phyloP scores from a whole-genome alignment of 2,797 vertebrate species.

The Periophthalmus magnuspinnatus region DNA sequence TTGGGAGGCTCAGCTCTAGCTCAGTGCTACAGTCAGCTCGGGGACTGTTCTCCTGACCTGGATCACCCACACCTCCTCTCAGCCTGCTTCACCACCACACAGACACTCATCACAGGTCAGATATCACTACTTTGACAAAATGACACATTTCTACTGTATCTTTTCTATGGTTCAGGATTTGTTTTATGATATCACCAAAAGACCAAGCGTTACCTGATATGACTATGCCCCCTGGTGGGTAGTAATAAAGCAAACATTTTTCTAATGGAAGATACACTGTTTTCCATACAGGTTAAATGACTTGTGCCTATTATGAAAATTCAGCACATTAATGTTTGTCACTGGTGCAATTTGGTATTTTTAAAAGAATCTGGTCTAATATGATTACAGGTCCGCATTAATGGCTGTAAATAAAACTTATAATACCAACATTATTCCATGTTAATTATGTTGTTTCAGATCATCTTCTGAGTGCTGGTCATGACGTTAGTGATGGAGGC shows the following conservation, averaged over 20 bases:
- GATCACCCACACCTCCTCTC: conserved; percentile 78
- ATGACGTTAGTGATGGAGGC: conserved; percentile 92
- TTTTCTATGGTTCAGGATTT: too few species aligned
- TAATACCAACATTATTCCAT: not conserved
- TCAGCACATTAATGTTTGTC: too few species aligned
- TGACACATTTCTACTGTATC: not conserved
- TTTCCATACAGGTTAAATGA: too few species aligned
- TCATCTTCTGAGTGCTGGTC: conserved; percentile 82
- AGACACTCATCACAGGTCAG: conserved; percentile 83
- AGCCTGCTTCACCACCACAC: conserved; percentile 84
- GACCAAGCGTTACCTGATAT: not conserved
- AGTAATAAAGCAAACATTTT: not conserved
- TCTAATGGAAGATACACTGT: not conserved
- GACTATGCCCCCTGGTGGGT: conserved; percentile 4
- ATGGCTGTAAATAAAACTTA: not conserved
- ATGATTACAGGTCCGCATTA: not conserved
- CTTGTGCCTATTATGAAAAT: too few species aligned
- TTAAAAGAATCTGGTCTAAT: not conserved
- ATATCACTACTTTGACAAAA: not conserved
- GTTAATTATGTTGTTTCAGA: conserved; percentile 64
- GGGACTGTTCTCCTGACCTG: conserved; percentile 84
- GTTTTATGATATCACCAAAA: not conserved
- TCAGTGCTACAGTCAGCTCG: conserved; percentile 89
- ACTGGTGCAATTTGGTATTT: too few species aligned
- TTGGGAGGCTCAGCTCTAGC: conserved; percentile 89